These are phyloP conservation scores for Pegoplata infirma DNA, from an alignment of 2,888 invertebrate genomes.

Conservation along the genomic window DNA sequence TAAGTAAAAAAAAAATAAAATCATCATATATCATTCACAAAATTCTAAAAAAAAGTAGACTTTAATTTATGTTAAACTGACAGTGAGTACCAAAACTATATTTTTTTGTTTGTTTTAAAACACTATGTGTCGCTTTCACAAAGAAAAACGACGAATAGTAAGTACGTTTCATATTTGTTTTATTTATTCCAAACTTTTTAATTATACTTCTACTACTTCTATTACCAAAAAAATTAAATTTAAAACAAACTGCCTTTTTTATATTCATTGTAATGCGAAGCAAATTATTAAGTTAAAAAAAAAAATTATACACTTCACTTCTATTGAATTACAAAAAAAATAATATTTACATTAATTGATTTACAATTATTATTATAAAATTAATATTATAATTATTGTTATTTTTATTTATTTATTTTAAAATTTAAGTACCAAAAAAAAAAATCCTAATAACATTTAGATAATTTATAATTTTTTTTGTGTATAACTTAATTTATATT, in stretches of 20 bases:
- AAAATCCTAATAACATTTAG: constrained; percentile 53
- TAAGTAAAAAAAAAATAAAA: constrained; percentile 14
- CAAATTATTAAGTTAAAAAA: constrained; percentile 64
- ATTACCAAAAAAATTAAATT: constrained; percentile 45
- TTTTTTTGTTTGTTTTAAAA: constrained; percentile 11
- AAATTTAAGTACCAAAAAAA: constrained; percentile 43
- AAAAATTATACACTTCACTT: constrained; percentile 59
- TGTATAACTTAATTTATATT: constrained; percentile 56
- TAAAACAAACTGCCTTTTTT: constrained; percentile 65
- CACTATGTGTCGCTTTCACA: constrained; percentile 58
- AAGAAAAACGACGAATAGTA: constrained; percentile 62
- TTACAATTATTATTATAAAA: constrained; percentile 42
- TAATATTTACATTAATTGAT: constrained; percentile 46
- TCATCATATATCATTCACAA: constrained; percentile 39
- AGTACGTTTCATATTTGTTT: constrained; percentile 64
- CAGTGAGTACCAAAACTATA: constrained; percentile 54
- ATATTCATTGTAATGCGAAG: constrained; percentile 74
- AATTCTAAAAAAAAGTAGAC: constrained; percentile 34
- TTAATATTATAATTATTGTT: constrained; percentile 43
- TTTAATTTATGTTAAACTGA: constrained; percentile 44
- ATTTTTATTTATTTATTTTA: constrained; percentile 26
- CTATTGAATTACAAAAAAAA: constrained; percentile 53
- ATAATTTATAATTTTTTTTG: constrained; percentile 47
- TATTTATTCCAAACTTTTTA: constrained; percentile 51
- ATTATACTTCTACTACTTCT: constrained; percentile 51